These are phyloP conservation scores for Semaprochilodus insignis DNA, from an alignment of 2,797 vertebrate genomes.

Conservation along the genomic window DNA sequence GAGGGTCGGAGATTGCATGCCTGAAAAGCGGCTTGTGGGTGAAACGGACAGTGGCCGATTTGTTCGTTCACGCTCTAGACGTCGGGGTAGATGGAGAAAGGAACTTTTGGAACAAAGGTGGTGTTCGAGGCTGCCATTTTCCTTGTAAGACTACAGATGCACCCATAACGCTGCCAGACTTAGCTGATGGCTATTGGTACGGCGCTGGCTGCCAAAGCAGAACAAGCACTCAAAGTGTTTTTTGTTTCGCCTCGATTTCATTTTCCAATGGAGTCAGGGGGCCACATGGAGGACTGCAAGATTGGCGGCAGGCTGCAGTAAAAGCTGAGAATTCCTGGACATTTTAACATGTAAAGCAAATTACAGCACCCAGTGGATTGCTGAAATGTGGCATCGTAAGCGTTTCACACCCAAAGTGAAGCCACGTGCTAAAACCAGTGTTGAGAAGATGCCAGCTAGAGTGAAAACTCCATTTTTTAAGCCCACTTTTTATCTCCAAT, in stretches of 20 bases:
- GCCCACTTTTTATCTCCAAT: too few species aligned
- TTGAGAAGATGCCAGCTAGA: too few species aligned
- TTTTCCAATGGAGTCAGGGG: background rate
- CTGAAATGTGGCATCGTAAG: too few species aligned
- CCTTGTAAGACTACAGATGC: conserved; percentile 42
- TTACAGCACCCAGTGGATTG: background rate
- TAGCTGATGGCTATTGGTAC: conserved; percentile 19
- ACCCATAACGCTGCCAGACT: conserved; percentile 14
- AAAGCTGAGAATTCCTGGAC: background rate
- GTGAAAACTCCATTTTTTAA: too few species aligned
- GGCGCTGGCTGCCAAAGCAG: conserved; percentile 15
- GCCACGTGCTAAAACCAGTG: too few species aligned
- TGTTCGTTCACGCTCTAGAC: background rate
- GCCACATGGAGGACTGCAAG: background rate
- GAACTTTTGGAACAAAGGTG: background rate
- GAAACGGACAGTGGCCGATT: background rate
- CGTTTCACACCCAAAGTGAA: too few species aligned
- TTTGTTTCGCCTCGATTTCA: background rate
- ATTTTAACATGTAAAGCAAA: background rate
- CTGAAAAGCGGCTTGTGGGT: conserved; percentile 40
- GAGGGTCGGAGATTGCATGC: background rate
- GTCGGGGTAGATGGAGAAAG: background rate
- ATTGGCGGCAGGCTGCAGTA: background rate
- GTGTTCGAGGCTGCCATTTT: conserved; percentile 8
- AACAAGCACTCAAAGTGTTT: background rate